Evolutionary conservation across 2,888 invertebrate species (phyloP), one percentile per base, ranked within the genome.

Genomic region (Drosophila borealis): DNA sequence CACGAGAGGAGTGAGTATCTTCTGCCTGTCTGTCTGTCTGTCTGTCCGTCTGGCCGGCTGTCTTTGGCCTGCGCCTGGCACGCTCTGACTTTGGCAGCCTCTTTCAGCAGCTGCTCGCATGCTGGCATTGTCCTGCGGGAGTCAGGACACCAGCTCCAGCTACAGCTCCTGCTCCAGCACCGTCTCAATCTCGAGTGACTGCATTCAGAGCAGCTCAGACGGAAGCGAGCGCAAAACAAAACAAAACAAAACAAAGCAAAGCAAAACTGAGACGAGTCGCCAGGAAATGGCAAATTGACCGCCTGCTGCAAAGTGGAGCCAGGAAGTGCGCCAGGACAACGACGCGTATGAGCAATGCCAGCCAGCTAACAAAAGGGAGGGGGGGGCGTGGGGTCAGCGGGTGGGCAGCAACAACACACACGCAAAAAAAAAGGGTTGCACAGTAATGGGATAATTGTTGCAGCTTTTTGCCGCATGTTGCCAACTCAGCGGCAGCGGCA

Each of bases 251-350:
- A 53, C 65, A 60, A 45, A 70, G 50, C 33, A 45, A 45, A 45
- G 42, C 56, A 44, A 51, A 63, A 49, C 42, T 48, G 46, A 36
- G 45, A 39, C 42, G 19, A 36, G 42, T 37, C 62, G 85, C 81
- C 54, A 87, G 91, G 91, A 91, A 90, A 88, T 89, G 87, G 86
- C 92, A 91, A 92, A 92, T 91, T 91, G 91, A 91, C 92, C 91
- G 91, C 91, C 91, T 89, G 91, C 91, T 88, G 89, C 78, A 80
- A 62, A 69, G 88, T 75, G 66, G 65, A 68, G 77, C 69, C 76
- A 71, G 83, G 63, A 71, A 83, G 77, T 89, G 78, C 85, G 81
- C 78, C 63, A 61, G 67, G 60, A 70, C 48, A 70, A 84, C 81
- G 68, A 42, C 69, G 88, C 89, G 89, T 87, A 82, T 89, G 85